Conservation (phyloP, 2,113 vertebrate genomes). For the Megaleporinus macrocephalus region DNA sequence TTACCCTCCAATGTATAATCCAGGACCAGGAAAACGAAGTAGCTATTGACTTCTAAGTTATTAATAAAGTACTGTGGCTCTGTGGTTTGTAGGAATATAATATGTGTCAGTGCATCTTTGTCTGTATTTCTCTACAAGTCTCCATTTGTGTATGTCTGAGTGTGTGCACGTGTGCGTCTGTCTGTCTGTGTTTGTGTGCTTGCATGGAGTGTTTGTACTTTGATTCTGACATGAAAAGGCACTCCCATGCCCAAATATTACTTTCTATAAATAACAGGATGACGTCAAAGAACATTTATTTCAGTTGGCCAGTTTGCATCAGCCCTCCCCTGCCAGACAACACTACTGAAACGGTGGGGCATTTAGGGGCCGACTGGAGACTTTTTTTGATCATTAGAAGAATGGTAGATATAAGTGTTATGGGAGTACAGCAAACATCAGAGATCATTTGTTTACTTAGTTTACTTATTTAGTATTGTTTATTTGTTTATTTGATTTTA, state of each 20-base stretch:
- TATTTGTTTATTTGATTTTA: too few relatives aligned
- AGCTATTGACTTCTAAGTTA: background rate
- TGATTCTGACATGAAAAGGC: conserved; percentile 84
- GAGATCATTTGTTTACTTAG: too few relatives aligned
- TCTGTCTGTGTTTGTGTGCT: conserved; percentile 20
- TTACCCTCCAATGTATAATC: background rate
- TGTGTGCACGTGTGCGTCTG: background rate
- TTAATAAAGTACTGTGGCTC: background rate
- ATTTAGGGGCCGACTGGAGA: conserved; percentile 63
- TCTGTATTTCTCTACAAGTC: conserved; percentile 13
- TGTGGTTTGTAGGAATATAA: background rate
- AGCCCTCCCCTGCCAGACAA: conserved; percentile 81
- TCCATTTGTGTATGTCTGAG: conserved; percentile 29
- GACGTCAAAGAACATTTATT: conserved; percentile 83
- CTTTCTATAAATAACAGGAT: conserved; percentile 88
- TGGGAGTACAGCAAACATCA: background rate
- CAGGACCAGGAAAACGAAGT: background rate
- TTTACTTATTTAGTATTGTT: too few relatives aligned
- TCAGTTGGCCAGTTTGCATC: conserved; percentile 82
- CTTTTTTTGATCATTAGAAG: conserved; percentile 39
- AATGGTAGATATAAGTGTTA: background rate
- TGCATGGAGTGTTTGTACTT: conserved; percentile 74
- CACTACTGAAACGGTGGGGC: conserved; percentile 65
- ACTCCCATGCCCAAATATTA: conserved; percentile 84
- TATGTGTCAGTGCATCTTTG: conserved; percentile 4